A percentile compares a stretch with the other conserved stretches of the same genome.
Conservation (phyloP, 2,888 invertebrate species). For the Habroteleia sp. region DNA sequence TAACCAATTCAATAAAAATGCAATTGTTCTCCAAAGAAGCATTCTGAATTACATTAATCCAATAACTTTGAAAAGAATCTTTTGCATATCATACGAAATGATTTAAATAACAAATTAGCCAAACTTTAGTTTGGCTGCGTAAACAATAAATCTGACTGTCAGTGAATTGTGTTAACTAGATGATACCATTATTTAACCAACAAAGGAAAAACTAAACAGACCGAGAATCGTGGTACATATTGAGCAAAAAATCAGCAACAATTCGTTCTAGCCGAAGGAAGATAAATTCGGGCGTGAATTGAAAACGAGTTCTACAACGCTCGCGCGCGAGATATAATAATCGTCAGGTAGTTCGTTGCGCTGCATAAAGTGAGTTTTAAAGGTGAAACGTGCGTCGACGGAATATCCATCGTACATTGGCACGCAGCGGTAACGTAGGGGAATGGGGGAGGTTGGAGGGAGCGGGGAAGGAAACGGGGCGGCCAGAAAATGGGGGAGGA, state of each 20-base stretch:
- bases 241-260: slow-evolving; percentile 16
- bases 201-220: too few species aligned
- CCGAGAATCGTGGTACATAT: too few species aligned
- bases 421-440: slow-evolving; percentile 40
- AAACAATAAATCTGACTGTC: too few species aligned
- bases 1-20: too few species aligned
- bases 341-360: slow-evolving; percentile 38
- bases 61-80: too few species aligned
- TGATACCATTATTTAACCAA: too few species aligned
- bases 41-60: too few species aligned
- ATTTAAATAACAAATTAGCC: too few species aligned
- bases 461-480: slow-evolving; percentile 45
- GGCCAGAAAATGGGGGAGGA: slow-evolving; percentile 59
- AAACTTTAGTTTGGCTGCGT: too few species aligned
- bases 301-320: slow-evolving; percentile 38
- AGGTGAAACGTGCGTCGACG: slow-evolving; percentile 56
- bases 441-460: slow-evolving; percentile 14
- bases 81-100: too few species aligned
- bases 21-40: too few species aligned
- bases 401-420: slow-evolving; percentile 58
- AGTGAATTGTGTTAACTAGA: too few species aligned
- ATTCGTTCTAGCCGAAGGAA: slow-evolving; percentile 10
- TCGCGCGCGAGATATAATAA: slow-evolving; percentile 40
- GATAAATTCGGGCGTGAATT: slow-evolving; percentile 36
- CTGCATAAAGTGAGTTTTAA: slow-evolving; percentile 52